These are phyloP conservation scores for Aleiodes testaceus DNA, from an alignment of 2,888 invertebrate genomes.

Conservation along the genomic window DNA sequence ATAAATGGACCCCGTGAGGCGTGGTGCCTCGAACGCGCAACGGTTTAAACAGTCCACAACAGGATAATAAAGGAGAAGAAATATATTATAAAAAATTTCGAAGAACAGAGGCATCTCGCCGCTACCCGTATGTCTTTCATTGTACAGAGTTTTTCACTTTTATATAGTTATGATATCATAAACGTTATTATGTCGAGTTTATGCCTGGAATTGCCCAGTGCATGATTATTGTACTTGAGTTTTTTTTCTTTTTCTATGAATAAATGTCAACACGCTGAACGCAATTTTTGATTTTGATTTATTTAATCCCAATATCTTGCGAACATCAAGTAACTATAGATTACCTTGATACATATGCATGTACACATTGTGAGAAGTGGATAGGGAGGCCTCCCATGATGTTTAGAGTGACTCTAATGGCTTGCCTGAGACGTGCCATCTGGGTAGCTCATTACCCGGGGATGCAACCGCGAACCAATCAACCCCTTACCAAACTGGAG, in stretches of 20 bases:
- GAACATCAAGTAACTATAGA: background rate
- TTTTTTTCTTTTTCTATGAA: slow-evolving; percentile 67
- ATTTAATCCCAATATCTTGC: background rate
- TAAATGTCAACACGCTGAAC: slow-evolving; percentile 72
- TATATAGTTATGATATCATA: slow-evolving; percentile 66
- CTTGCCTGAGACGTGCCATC: slow-evolving; percentile 71
- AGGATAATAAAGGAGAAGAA: slow-evolving; percentile 1
- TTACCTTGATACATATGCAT: slow-evolving; percentile 28
- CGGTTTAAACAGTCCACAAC: slow-evolving; percentile 14
- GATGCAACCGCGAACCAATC: slow-evolving; percentile 72
- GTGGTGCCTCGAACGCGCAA: slow-evolving; percentile 30
- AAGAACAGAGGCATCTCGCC: slow-evolving; percentile 71
- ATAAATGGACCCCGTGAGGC: slow-evolving; percentile 13
- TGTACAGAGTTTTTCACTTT: slow-evolving; percentile 74
- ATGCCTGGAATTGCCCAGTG: slow-evolving; percentile 56
- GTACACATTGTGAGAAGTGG: background rate
- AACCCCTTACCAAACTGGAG: slow-evolving; percentile 61
- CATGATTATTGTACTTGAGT: slow-evolving; percentile 71
- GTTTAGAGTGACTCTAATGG: slow-evolving; percentile 68
- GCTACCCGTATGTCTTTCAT: slow-evolving; percentile 73
- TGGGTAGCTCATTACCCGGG: slow-evolving; percentile 71
- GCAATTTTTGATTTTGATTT: slow-evolving; percentile 28
- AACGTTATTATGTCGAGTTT: slow-evolving; percentile 57
- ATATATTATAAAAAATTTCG: slow-evolving; percentile 34
- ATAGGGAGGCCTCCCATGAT: slow-evolving; percentile 42